Conservation (phyloP, 1,140 invertebrate genomes). For the Monochamus saltuarius region DNA sequence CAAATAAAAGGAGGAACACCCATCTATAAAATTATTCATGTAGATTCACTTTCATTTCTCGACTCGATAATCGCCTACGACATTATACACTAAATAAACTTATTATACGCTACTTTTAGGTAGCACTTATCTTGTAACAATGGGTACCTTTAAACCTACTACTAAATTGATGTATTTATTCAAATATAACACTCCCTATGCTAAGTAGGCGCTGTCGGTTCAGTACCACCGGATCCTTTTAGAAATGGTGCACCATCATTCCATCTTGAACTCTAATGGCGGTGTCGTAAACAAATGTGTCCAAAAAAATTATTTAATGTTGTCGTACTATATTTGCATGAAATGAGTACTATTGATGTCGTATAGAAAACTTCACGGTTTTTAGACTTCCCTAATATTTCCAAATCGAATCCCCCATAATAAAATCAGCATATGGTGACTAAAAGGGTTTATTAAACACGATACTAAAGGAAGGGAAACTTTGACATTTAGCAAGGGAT, state of each 20-base stretch:
- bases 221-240: slow-evolving; percentile 11
- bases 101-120: slow-evolving; percentile 44
- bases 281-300: neutral
- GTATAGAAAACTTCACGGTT: neutral
- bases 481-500: slow-evolving; percentile 7
- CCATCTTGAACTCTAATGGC: slow-evolving; percentile 7
- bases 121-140: slow-evolving; percentile 44
- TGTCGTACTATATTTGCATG: neutral
- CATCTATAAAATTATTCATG: too few relatives aligned
- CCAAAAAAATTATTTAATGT: neutral
- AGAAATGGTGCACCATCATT: slow-evolving; percentile 17
- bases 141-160: slow-evolving; percentile 37
- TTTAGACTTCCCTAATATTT: neutral
- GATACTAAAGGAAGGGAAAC: slow-evolving; percentile 7
- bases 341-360: neutral
- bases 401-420: slow-evolving; percentile 3
- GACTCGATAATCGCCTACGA: slow-evolving; percentile 28
- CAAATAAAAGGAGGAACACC: too few relatives aligned
- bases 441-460: slow-evolving; percentile 10
- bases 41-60: neutral
- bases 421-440: slow-evolving; percentile 6
- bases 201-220: slow-evolving; percentile 27
- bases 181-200: slow-evolving; percentile 46
- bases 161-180: slow-evolving; percentile 43
- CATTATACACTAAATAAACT: slow-evolving; percentile 30